These are phyloP conservation scores for Orientallactaga bullata DNA, from an alignment of 2,113 vertebrate genomes.

Conservation along the genomic window DNA sequence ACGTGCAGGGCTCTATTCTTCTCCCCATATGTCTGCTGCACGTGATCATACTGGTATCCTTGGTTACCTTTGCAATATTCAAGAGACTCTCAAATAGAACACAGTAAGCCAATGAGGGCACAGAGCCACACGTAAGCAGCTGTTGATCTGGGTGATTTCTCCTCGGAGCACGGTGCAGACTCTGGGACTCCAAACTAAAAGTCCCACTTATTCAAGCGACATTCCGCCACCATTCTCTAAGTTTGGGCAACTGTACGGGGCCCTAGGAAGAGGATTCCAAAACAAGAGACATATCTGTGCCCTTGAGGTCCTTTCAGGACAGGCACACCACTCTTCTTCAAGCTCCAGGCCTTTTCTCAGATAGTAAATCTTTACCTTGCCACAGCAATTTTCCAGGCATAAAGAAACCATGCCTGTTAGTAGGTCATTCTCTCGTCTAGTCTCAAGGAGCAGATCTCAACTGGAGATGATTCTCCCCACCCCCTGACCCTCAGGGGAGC, in stretches of 20 bases:
- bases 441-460: not conserved
- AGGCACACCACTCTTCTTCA: conserved; percentile 19
- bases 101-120: conserved; percentile 31
- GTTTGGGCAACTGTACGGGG: not conserved
- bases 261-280: not conserved
- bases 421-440: not conserved
- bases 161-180: not conserved
- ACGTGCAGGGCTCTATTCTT: conserved; percentile 41
- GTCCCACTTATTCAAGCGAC: conserved; percentile 20
- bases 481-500: not conserved
- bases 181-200: not conserved
- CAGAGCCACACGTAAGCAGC: conserved; percentile 25
- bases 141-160: conserved; percentile 2
- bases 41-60: conserved; percentile 51
- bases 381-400: not conserved
- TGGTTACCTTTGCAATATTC: conserved; percentile 59
- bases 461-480: not conserved
- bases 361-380: conserved; percentile 22
- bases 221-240: not conserved
- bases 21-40: conserved; percentile 39
- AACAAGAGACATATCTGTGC: not conserved
- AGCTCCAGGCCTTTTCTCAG: conserved; percentile 33
- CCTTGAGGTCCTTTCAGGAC: not conserved
- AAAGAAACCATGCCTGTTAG: not conserved
- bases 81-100: conserved; percentile 59